phyloP scores from a whole-genome alignment of 2,113 vertebrate species.

The Crypturellus undulatus region DNA sequence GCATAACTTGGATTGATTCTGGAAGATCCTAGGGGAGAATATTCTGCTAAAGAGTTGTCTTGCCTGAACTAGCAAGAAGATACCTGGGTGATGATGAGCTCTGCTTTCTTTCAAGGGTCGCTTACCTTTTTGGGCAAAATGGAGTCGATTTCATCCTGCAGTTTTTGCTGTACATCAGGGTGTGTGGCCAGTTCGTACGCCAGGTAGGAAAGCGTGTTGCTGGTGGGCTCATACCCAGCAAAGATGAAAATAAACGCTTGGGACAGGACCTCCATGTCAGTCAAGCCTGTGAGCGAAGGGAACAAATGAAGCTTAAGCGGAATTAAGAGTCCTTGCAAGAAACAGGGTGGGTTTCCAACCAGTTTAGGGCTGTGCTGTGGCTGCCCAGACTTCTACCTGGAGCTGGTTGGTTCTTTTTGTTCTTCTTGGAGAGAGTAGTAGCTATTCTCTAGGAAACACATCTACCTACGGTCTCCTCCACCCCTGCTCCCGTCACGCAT shows the following conservation, averaged over 20 bases:
- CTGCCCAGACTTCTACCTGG: neutral
- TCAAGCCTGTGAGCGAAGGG: constrained; percentile 76
- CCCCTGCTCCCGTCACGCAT: accelerated
- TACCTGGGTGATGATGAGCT: neutral
- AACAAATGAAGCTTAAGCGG: neutral
- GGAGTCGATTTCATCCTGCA: constrained; percentile 82
- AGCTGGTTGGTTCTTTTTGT: neutral
- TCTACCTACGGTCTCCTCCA: accelerated
- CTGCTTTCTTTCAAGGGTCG: accelerated
- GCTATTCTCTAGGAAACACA: neutral
- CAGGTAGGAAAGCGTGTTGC: constrained; percentile 70
- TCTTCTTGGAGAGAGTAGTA: neutral
- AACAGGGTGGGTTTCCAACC: neutral
- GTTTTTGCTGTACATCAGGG: constrained; percentile 75
- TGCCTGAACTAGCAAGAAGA: neutral
- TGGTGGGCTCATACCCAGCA: constrained; percentile 85
- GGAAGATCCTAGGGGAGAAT: neutral
- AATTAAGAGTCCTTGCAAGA: neutral
- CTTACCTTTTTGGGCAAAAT: constrained; percentile 82
- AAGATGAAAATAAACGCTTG: constrained; percentile 85
- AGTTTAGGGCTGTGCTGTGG: neutral
- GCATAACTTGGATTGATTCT: neutral
- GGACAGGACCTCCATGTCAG: constrained; percentile 77
- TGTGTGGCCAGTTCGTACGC: constrained; percentile 78
- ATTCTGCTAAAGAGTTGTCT: neutral